Evolutionary conservation across 2,113 vertebrate genomes (phyloP).

Genomic region (Actenoides lindsayi): DNA sequence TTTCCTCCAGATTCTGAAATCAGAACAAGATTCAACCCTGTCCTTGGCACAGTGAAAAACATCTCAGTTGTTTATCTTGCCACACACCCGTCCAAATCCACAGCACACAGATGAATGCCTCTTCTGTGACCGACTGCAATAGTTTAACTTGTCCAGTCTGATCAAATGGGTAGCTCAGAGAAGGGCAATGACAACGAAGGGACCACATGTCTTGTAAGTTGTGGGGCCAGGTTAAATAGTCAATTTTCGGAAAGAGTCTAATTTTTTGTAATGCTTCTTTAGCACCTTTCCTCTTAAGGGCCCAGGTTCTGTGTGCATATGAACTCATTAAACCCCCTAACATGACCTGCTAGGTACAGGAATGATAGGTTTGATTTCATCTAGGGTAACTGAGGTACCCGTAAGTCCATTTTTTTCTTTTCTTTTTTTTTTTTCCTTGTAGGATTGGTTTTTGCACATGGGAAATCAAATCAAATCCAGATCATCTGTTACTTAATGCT

Average conservation of each 20-base stretch:
- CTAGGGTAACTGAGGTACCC: neutral
- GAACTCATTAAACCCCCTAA: neutral
- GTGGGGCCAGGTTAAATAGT: neutral
- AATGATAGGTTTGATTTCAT: neutral
- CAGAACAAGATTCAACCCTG: neutral
- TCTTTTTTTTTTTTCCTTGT: neutral
- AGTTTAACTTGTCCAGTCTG: neutral
- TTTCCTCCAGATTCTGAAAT: neutral
- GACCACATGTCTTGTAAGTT: neutral
- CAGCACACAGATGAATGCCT: neutral
- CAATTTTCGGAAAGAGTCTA: neutral
- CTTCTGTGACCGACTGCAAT: neutral
- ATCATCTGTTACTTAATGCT: conserved; percentile 20
- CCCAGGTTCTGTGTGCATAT: neutral
- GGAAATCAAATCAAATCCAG: conserved; percentile 15
- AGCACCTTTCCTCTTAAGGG: neutral
- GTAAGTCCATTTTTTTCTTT: neutral
- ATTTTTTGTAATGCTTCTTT: neutral
- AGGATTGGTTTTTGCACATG: neutral
- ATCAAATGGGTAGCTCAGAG: neutral
- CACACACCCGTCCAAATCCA: neutral
- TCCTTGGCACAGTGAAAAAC: neutral
- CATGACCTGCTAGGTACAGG: neutral
- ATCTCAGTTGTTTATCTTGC: neutral
- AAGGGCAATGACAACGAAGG: neutral